Evolutionary conservation across 2,888 invertebrate genomes (phyloP).

Genomic region (Drosophila stalkeri): DNA sequence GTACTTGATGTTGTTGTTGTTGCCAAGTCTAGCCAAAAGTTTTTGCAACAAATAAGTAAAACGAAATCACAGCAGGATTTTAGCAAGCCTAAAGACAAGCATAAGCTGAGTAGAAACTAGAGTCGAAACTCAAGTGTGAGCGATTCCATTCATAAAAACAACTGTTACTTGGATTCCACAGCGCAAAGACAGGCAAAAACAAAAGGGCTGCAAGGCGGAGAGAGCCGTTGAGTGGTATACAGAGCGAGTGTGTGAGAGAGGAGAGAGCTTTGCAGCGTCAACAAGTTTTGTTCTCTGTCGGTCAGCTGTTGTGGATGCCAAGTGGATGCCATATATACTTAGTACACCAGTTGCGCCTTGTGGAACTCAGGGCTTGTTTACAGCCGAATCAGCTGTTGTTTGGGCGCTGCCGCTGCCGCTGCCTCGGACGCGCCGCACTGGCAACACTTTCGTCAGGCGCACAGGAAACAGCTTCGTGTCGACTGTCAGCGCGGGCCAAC

Average conservation of each 20-base stretch:
- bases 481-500: slow-evolving; percentile 30
- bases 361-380: slow-evolving; percentile 52
- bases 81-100: slow-evolving; percentile 1
- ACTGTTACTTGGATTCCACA: slow-evolving; percentile 57
- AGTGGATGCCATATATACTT: slow-evolving; percentile 37
- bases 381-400: slow-evolving; percentile 61
- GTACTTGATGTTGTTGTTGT: slow-evolving; percentile 17
- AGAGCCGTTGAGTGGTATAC: slow-evolving; percentile 4
- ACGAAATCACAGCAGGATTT: slow-evolving; percentile 27
- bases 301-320: slow-evolving; percentile 70
- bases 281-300: slow-evolving; percentile 52
- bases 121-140: slow-evolving; percentile 16
- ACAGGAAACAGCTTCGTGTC: slow-evolving; percentile 32
- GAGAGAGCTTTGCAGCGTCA: slow-evolving; percentile 52
- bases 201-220: slow-evolving; percentile 40
- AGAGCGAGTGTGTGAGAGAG: slow-evolving; percentile 9
- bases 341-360: slow-evolving; percentile 68
- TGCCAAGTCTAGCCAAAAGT: slow-evolving; percentile 21
- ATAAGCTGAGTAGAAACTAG: neutral
- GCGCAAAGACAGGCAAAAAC: slow-evolving; percentile 33
- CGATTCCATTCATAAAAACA: slow-evolving; percentile 72
- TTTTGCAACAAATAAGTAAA: slow-evolving; percentile 33
- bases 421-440: slow-evolving; percentile 25
- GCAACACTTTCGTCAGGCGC: slow-evolving; percentile 35
- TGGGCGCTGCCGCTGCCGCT: slow-evolving; percentile 28